Base-by-base conservation (phyloP, 1,140 invertebrate species). In the Nasonia longicornis region DNA sequence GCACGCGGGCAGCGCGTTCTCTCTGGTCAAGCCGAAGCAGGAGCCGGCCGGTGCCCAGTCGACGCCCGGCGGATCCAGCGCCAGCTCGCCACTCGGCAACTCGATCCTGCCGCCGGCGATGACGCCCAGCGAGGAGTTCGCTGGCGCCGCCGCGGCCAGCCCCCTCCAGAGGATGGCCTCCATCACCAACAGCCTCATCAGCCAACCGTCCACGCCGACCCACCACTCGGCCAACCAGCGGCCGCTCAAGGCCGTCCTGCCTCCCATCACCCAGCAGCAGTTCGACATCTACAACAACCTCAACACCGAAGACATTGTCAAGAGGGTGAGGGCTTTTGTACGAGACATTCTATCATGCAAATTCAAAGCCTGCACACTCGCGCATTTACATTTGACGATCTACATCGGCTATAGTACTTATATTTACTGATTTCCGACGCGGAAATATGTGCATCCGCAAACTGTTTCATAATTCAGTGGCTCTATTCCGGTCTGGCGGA, bases 261-360 rank as follows among this genome's bases (percentile, higher is more conserved):
- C 98, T 29, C 98, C 98, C 0, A 99, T 99, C 81, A 99, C 98
- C 0, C 98, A 99, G 88, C 98, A 99, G 87, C 98, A 99, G 88
- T 99, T 99, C 90, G 98, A 99, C 90, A 95, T 97, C 89, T 99
- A 98, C 92, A 97, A 98, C 87, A 98, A 98, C 89, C 93, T 99
- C 69, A 99, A 99, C 88, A 99, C 98, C 0, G 98, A 99, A 91
- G 98, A 99, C 83, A 97, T 99, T 83, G 98, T 99, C 35, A 96
- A 98, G 85, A 96, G 96, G 91, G 97, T 95, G 88, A 89, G 88
- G 84, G 84, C 74, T 81, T 72, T 82, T 63, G 48, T 84, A 85
- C 77, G 82, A 83, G 42, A 22, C 4, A 52, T n/a, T 58, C 52
- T 16, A 16, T 20, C 6, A 58, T 58, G 52, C 52, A 58, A 58